phyloP scores from a whole-genome alignment of 2,113 vertebrate genomes.

The Thunnus maccoyii region DNA sequence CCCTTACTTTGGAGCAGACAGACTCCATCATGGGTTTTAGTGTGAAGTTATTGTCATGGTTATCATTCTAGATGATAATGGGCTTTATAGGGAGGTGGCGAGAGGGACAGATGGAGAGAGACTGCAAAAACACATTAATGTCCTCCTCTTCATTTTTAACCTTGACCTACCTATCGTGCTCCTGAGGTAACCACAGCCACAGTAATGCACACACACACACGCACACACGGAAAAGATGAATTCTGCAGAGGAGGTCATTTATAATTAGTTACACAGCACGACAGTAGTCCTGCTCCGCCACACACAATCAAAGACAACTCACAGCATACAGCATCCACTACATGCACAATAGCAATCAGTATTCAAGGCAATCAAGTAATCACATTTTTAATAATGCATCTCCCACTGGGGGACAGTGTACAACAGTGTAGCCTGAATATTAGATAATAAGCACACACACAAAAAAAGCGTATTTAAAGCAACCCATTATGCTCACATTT shows the following conservation, averaged over 20 bases:
- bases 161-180: constrained; percentile 64
- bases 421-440: constrained; percentile 31
- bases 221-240: constrained; percentile 37
- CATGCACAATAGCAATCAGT: constrained; percentile 55
- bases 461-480: background rate
- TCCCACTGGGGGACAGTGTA: constrained; percentile 41
- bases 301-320: constrained; percentile 57
- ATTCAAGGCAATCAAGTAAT: constrained; percentile 62
- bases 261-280: constrained; percentile 72
- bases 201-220: constrained; percentile 9
- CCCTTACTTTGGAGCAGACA: background rate
- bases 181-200: constrained; percentile 32
- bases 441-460: constrained; percentile 31
- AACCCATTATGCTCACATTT: constrained; percentile 17
- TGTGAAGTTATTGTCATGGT: constrained; percentile 24
- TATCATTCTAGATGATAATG: constrained; percentile 49
- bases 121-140: constrained; percentile 48
- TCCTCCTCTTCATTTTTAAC: constrained; percentile 56
- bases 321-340: constrained; percentile 29
- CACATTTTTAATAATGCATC: constrained; percentile 63
- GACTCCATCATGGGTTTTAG: constrained; percentile 26
- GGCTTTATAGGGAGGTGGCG: constrained; percentile 32
- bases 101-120: constrained; percentile 35
- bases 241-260: constrained; percentile 68
- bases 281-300: constrained; percentile 49